A percentile compares a stretch with the other conserved stretches of the same genome.
Evolutionary conservation across 2,113 vertebrate genomes (phyloP).

Genomic region (Vicugna pacos): DNA sequence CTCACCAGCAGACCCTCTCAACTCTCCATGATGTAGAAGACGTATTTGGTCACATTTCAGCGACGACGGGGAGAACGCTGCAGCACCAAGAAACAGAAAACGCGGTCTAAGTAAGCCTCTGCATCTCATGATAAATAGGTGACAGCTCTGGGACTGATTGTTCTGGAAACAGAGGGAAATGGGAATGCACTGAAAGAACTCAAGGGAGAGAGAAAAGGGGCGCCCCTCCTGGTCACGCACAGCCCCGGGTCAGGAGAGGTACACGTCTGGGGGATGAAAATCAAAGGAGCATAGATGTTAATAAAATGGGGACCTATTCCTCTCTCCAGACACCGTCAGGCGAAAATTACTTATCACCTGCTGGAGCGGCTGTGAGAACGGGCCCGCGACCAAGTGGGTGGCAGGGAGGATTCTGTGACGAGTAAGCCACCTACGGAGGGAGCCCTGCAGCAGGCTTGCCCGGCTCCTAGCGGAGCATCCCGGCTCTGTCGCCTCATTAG

Average conservation of each 20-base stretch:
- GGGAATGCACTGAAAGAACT: slow-evolving; percentile 44
- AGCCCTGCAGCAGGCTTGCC: slow-evolving; percentile 73
- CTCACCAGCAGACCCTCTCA: not conserved
- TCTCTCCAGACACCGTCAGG: slow-evolving; percentile 72
- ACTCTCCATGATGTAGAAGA: not conserved
- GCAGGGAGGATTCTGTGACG: slow-evolving; percentile 28
- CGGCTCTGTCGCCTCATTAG: slow-evolving; percentile 86
- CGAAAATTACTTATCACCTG: slow-evolving; percentile 82
- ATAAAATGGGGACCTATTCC: slow-evolving; percentile 75
- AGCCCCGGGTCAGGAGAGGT: slow-evolving; percentile 58
- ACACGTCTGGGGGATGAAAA: slow-evolving; percentile 40
- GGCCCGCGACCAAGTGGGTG: slow-evolving; percentile 58
- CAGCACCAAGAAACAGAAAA: not conserved
- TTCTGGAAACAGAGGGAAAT: slow-evolving; percentile 35
- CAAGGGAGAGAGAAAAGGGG: slow-evolving; percentile 11
- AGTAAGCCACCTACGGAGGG: not conserved
- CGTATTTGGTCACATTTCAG: not conserved
- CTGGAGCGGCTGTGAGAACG: slow-evolving; percentile 73
- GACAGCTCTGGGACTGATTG: slow-evolving; percentile 60
- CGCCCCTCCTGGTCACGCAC: not conserved
- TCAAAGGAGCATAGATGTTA: slow-evolving; percentile 74
- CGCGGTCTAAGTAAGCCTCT: not conserved
- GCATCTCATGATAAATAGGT: slow-evolving; percentile 50
- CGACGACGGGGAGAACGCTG: not conserved
- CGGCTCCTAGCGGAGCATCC: slow-evolving; percentile 59